Conservation (phyloP, 2,797 vertebrate genomes). For the Eutrigla gurnardus region DNA sequence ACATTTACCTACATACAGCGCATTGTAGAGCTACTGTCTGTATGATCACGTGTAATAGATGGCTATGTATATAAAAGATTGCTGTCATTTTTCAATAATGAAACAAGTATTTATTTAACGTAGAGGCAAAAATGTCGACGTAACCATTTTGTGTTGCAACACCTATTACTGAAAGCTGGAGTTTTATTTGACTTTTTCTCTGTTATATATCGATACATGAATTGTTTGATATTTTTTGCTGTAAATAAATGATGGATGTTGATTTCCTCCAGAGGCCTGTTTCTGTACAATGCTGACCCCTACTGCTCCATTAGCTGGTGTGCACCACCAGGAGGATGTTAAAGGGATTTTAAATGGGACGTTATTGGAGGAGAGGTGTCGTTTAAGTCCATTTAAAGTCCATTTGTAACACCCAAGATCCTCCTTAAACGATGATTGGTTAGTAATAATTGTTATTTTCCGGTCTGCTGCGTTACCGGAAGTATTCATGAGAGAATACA, state of each 20-base stretch:
- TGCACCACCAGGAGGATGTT: conserved; percentile 25
- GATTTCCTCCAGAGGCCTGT: not conserved
- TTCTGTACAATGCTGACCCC: conserved; percentile 43
- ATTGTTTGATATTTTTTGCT: conserved; percentile 58
- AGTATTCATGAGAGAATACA: fast-evolving
- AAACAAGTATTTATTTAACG: conserved; percentile 14
- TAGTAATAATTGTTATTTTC: fast-evolving
- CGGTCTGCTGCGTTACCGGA: not conserved
- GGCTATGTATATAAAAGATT: conserved; percentile 19
- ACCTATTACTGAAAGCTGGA: conserved; percentile 23
- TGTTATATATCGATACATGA: conserved; percentile 56
- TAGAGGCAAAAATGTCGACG: conserved; percentile 22
- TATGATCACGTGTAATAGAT: conserved; percentile 46
- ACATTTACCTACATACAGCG: conserved; percentile 29
- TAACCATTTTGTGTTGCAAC: conserved; percentile 13
- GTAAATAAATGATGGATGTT: conserved; percentile 70
- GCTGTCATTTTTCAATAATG: conserved; percentile 49
- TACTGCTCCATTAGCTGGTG: not conserved
- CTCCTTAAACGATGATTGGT: fast-evolving
- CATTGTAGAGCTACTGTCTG: conserved; percentile 30
- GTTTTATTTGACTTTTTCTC: conserved; percentile 42
- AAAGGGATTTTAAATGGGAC: not conserved
- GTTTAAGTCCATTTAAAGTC: not conserved
- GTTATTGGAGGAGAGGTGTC: not conserved
- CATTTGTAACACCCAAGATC: not conserved